A percentile compares a stretch with the other conserved stretches of the same genome.
Evolutionary conservation across 1,140 invertebrate genomes (phyloP).

Genomic region (Megalonaias nervosa): DNA sequence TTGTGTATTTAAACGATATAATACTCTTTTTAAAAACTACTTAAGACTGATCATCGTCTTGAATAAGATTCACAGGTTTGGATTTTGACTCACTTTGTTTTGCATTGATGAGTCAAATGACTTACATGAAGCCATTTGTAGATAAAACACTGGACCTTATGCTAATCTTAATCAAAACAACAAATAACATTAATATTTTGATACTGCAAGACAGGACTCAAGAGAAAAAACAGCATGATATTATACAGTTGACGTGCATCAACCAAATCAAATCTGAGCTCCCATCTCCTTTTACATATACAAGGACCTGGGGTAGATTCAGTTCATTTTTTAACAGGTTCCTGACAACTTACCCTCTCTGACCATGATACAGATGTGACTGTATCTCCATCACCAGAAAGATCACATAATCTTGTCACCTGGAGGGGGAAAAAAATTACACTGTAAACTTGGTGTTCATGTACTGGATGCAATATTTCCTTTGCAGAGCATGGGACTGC

Average conservation of each 20-base stretch:
- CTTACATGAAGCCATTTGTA: no score
- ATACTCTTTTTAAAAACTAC: no score
- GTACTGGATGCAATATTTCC: neutral
- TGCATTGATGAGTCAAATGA: no score
- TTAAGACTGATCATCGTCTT: no score
- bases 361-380: slow-evolving; percentile 99
- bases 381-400: slow-evolving; percentile 92
- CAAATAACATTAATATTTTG: neutral
- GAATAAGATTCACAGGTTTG: no score
- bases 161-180: no score
- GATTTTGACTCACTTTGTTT: no score
- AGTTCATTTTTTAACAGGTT: neutral
- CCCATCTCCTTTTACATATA: neutral
- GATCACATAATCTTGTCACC: slow-evolving; percentile 96
- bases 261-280: neutral
- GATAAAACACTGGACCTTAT: no score
- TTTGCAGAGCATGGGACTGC: no score
- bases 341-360: slow-evolving; percentile 80
- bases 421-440: slow-evolving; percentile 33
- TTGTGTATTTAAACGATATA: no score
- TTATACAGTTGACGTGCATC: neutral
- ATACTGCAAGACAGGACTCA: neutral
- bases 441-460: neutral
- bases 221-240: neutral
- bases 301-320: no score